Base-by-base conservation (phyloP, 1,140 invertebrate genomes). In the Caenorhabditis tropicalis region DNA sequence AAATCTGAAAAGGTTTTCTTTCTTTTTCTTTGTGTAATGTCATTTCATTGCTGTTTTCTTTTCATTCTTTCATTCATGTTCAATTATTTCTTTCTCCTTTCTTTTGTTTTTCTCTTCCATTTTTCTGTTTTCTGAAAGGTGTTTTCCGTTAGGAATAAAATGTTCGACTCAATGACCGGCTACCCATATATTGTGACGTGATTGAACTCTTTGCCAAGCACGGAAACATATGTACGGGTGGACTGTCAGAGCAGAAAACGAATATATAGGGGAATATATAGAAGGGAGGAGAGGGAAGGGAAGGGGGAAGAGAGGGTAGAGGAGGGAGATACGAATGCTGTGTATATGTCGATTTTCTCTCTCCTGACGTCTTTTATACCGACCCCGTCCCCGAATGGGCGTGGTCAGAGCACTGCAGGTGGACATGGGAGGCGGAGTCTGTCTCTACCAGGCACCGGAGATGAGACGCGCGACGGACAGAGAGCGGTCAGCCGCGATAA, bases 181-280 rank as follows among this genome's bases (percentile, higher is more conserved):
- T 6, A 74, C 65, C 65, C 65, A 43, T 46, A 43, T 10, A 74
- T 74, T 74, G 65, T 74, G n/a, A 10, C 65, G 65, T 74, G 65
- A 74, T 74, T 74, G 65, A 74, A 29, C 65, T 46, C 29, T 21
- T 15, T 43, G 65, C 43, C 65, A 74, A 74, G 65, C 65, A 74
- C 65, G 65, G 65, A 74, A 74, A 74, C 65, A 74, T 43, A 74
- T 74, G 65, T 74, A 74, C 65, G 65, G 65, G 65, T 74, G 65
- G 65, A 74, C 65, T 43, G 65, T 74, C 36, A 46, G 36, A 74
- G 65, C 29, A 16, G 58, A 24, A 19, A 65, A 65, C n/a, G 65
- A 43, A 74, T 21, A 36, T 6, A 43, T 36, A 10, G 7, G 27
- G 27, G 36, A 43, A 24, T 43, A n/a, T 70, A 74, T 12, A 74